These are phyloP conservation scores for Hoplodrina ambigua DNA, from an alignment of 2,888 invertebrate genomes.

Conservation along the genomic window DNA sequence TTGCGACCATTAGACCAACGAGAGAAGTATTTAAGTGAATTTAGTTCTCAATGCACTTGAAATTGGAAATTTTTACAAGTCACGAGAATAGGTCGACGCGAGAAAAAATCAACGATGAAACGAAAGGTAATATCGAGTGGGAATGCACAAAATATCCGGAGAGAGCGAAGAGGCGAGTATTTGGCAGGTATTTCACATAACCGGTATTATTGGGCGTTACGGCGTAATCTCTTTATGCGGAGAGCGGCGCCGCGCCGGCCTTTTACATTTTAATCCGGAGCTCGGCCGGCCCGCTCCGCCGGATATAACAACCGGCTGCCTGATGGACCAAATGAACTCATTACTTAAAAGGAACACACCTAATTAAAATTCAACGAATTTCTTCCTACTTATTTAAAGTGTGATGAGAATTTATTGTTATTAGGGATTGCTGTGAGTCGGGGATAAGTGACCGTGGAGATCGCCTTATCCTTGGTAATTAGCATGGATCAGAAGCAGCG, in stretches of 20 bases:
- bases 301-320: constrained; percentile 39
- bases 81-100: neutral
- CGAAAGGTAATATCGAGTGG: constrained; percentile 52
- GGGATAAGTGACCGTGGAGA: constrained; percentile 11
- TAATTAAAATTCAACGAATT: constrained; percentile 57
- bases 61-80: constrained; percentile 24
- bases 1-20: too few species aligned
- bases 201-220: constrained; percentile 68
- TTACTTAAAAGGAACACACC: constrained; percentile 51
- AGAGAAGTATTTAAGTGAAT: neutral
- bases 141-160: constrained; percentile 30
- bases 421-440: constrained; percentile 28
- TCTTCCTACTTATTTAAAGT: constrained; percentile 54
- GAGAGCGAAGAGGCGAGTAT: constrained; percentile 28
- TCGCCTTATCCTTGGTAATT: constrained; percentile 18
- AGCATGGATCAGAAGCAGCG: constrained; percentile 4
- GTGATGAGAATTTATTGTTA: constrained; percentile 44
- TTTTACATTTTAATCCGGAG: constrained; percentile 67
- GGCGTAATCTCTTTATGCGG: constrained; percentile 65
- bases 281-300: constrained; percentile 18
- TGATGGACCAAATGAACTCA: constrained; percentile 59
- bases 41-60: constrained; percentile 16
- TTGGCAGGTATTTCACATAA: constrained; percentile 66
- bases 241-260: constrained; percentile 38
- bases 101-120: constrained; percentile 33